Evolutionary conservation across 1,140 invertebrate genomes (phyloP).

Genomic region (Neodiprion pinetum): DNA sequence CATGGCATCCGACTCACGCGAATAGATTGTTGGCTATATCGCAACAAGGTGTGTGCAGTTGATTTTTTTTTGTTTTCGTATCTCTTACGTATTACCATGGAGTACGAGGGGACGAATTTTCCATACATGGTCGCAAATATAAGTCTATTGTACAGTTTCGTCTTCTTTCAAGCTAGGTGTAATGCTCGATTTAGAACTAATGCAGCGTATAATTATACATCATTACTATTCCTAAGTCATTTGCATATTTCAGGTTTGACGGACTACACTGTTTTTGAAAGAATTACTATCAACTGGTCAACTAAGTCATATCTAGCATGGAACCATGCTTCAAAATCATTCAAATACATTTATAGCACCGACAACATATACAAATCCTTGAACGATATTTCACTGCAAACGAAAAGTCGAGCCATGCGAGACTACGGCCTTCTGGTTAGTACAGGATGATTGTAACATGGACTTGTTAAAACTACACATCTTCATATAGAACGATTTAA

Average conservation of each 20-base stretch:
- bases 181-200: not conserved
- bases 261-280: conserved; percentile 80
- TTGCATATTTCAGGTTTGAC: conserved; percentile 63
- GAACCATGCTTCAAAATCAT: conserved; percentile 74
- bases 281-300: conserved; percentile 83
- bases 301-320: conserved; percentile 74
- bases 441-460: conserved; percentile 27
- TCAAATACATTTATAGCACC: conserved; percentile 67
- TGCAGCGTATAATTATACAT: not conserved
- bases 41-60: conserved; percentile 58
- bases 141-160: not conserved
- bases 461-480: not conserved
- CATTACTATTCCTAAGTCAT: not conserved
- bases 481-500: no score
- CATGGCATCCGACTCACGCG: conserved; percentile 83
- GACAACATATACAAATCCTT: conserved; percentile 65
- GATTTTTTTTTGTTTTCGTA: conserved; percentile 18
- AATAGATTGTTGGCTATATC: conserved; percentile 78
- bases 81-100: conserved; percentile 8
- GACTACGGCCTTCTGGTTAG: conserved; percentile 82
- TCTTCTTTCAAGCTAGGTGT: no score
- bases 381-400: conserved; percentile 77
- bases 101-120: not conserved
- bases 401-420: conserved; percentile 72
- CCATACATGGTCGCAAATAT: conserved; percentile 13